These are phyloP conservation scores for Paralichthys olivaceus DNA, from an alignment of 2,113 vertebrate species.

Conservation along the genomic window DNA sequence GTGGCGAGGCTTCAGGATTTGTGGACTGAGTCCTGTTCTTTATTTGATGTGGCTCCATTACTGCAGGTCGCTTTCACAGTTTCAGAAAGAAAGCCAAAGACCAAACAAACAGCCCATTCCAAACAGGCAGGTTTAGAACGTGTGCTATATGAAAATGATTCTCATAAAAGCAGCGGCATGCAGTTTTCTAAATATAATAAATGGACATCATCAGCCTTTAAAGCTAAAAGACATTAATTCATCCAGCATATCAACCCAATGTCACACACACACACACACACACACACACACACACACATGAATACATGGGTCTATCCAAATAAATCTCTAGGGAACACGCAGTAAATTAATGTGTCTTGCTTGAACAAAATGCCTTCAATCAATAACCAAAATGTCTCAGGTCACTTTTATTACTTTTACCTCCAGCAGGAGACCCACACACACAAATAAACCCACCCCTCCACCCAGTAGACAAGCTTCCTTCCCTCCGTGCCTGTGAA, in stretches of 20 bases:
- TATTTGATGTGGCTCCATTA: too few relatives aligned
- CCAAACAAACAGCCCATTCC: too few relatives aligned
- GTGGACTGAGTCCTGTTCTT: too few relatives aligned
- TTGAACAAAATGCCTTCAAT: conserved; percentile 50
- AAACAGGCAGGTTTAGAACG: too few relatives aligned
- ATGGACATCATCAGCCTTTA: neutral
- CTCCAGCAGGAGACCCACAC: conserved; percentile 41
- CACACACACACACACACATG: conserved; percentile 15
- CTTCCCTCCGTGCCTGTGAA: conserved; percentile 62
- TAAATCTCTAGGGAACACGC: conserved; percentile 32
- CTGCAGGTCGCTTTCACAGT: too few relatives aligned
- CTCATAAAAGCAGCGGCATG: neutral
- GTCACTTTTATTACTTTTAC: conserved; percentile 68
- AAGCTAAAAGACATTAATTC: conserved; percentile 24
- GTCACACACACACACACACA: too few relatives aligned
- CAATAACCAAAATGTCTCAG: conserved; percentile 60
- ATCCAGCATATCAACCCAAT: conserved; percentile 40
- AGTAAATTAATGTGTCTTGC: conserved; percentile 46
- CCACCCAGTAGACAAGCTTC: conserved; percentile 9
- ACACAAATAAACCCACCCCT: conserved; percentile 5
- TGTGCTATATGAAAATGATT: neutral
- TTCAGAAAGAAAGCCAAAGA: too few relatives aligned
- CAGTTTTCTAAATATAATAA: conserved; percentile 13
- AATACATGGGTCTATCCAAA: conserved; percentile 31
- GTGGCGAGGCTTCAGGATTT: too few relatives aligned